Evolutionary conservation across 2,888 invertebrate species (phyloP).

Genomic region (Cheilosia scutellata): DNA sequence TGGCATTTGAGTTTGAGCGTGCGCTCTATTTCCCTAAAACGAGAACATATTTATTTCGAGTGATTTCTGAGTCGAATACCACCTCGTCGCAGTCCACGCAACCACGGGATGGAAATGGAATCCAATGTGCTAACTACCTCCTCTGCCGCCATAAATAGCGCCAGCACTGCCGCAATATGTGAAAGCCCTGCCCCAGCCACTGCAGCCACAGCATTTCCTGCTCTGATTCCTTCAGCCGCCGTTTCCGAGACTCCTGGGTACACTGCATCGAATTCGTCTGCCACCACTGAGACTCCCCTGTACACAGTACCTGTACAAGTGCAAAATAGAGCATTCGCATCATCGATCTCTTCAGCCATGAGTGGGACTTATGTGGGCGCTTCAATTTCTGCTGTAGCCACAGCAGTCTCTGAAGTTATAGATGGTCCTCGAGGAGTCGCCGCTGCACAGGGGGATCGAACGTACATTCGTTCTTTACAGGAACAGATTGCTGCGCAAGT

Average conservation of each 20-base stretch:
- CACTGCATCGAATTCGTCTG: neutral
- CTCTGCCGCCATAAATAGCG: too few species aligned
- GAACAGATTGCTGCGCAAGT: neutral
- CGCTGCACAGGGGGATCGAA: neutral
- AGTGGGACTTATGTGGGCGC: slow-evolving; percentile 1
- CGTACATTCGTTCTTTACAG: slow-evolving; percentile 4
- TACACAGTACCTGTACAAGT: neutral
- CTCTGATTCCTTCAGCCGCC: too few species aligned
- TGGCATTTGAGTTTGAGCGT: too few species aligned
- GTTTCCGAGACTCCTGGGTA: neutral
- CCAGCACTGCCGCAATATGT: too few species aligned
- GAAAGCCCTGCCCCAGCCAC: too few species aligned
- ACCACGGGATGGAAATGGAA: slow-evolving; percentile 15
- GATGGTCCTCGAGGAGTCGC: neutral
- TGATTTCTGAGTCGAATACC: slow-evolving; percentile 23
- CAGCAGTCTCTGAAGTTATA: neutral
- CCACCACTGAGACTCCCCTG: neutral
- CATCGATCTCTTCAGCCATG: neutral
- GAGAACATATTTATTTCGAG: slow-evolving; percentile 31
- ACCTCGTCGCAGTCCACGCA: slow-evolving; percentile 16
- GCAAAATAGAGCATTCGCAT: neutral
- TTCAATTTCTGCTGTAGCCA: neutral
- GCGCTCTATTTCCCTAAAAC: too few species aligned
- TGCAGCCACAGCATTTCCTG: too few species aligned
- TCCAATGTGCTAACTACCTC: neutral